phyloP scores from a whole-genome alignment of 1,140 invertebrate species.

The Eriocheir sinensis region DNA sequence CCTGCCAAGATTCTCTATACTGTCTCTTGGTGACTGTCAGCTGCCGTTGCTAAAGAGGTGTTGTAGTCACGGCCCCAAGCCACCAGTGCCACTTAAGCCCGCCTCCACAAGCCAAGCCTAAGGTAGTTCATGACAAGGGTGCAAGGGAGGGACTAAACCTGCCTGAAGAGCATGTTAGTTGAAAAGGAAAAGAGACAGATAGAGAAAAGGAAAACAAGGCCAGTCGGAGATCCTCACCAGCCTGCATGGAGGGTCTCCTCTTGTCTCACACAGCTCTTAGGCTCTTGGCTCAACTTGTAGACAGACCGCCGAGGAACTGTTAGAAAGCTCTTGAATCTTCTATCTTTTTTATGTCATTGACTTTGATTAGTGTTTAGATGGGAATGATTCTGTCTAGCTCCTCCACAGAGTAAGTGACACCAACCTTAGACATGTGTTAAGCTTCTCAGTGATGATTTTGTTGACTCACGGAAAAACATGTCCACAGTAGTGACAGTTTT shows the following conservation, averaged over 20 bases:
- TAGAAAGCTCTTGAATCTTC: not conserved
- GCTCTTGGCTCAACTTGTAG: slow-evolving; percentile 13
- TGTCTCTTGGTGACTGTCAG: not conserved
- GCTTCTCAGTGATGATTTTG: no score
- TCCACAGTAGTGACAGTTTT: no score
- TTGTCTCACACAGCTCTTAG: not conserved
- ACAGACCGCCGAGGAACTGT: not conserved
- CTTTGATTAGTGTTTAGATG: slow-evolving; percentile 1
- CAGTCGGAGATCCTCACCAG: not conserved
- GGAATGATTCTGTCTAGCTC: slow-evolving; percentile 13
- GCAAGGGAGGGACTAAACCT: not conserved
- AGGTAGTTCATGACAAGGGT: not conserved
- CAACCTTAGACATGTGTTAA: not conserved
- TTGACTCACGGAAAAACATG: no score
- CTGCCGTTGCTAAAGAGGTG: not conserved
- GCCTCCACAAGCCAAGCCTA: not conserved
- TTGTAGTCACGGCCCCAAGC: not conserved
- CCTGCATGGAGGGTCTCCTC: not conserved
- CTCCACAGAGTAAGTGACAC: not conserved
- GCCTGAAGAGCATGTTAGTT: not conserved
- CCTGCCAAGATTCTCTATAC: not conserved
- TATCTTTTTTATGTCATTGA: not conserved
- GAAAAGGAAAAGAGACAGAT: not conserved
- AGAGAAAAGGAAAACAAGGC: not conserved
- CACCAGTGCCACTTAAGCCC: not conserved